These are phyloP conservation scores for Lampris incognitus DNA, from an alignment of 2,113 vertebrate genomes.

Conservation along the genomic window DNA sequence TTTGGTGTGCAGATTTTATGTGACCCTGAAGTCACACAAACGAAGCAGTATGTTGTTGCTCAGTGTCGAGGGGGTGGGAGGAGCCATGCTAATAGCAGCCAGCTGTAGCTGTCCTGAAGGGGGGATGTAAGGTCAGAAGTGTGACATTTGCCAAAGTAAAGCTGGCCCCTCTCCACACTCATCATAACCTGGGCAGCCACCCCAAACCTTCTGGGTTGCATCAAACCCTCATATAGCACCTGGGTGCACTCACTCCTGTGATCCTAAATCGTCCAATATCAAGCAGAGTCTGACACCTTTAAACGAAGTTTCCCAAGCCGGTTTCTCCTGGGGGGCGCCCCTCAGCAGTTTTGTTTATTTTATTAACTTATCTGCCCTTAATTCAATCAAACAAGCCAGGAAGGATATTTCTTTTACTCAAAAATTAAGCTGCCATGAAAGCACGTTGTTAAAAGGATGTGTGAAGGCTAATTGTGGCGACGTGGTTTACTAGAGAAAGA, in stretches of 20 bases:
- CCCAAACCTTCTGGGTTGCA: conserved; percentile 45
- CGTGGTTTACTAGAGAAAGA: conserved; percentile 34
- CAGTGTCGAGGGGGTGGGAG: conserved; percentile 28
- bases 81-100: conserved; percentile 63
- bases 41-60: conserved; percentile 46
- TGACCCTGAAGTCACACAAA: conserved; percentile 22
- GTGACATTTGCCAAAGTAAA: conserved; percentile 72
- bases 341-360: conserved; percentile 5
- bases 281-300: neutral
- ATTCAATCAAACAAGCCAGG: conserved; percentile 24
- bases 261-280: neutral
- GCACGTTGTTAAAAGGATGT: conserved; percentile 1
- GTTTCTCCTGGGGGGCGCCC: neutral
- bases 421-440: neutral
- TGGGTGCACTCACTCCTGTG: conserved; percentile 15
- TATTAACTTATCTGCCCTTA: conserved; percentile 14
- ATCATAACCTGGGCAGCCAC: conserved; percentile 60
- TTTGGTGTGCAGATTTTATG: conserved; percentile 25
- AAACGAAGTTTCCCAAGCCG: neutral
- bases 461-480: conserved; percentile 32
- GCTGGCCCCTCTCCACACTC: conserved; percentile 59
- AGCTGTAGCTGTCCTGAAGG: conserved; percentile 65
- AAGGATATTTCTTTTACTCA: too few relatives aligned
- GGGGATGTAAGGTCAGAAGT: conserved; percentile 67
- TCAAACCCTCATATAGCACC: conserved; percentile 43